A percentile compares a stretch with the other conserved stretches of the same genome.
phyloP scores from a whole-genome alignment of 2,888 invertebrate species.

The Hemaris fuciformis region DNA sequence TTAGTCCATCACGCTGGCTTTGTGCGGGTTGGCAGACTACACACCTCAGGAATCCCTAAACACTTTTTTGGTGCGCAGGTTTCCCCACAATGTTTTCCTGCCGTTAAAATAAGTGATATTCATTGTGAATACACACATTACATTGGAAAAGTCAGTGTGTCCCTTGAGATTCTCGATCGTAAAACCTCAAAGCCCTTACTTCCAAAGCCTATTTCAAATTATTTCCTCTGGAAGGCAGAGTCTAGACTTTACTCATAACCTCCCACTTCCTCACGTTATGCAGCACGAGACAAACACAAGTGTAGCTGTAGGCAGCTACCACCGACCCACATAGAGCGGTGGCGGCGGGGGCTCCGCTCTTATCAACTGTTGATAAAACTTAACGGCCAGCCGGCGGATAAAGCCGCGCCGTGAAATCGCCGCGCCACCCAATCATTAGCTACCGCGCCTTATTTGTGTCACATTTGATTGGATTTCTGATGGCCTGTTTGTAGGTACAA shows the following conservation, averaged over 20 bases:
- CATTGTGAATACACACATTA: too few species aligned
- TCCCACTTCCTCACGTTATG: slow-evolving; percentile 15
- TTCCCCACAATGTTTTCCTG: too few species aligned
- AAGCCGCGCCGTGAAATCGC: slow-evolving; percentile 59
- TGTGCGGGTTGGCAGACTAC: too few species aligned
- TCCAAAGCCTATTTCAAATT: too few species aligned
- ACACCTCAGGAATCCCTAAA: too few species aligned
- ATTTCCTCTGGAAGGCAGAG: too few species aligned
- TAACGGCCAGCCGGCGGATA: slow-evolving; percentile 37
- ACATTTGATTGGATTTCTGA: slow-evolving; percentile 12
- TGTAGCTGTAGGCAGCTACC: slow-evolving; percentile 36
- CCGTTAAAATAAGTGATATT: too few species aligned
- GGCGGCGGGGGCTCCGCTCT: slow-evolving; percentile 27
- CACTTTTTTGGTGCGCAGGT: too few species aligned
- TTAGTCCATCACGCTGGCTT: too few species aligned
- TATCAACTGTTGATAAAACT: slow-evolving; percentile 45
- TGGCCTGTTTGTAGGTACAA: background rate
- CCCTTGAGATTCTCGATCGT: too few species aligned
- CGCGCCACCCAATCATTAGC: slow-evolving; percentile 36
- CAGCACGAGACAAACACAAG: slow-evolving; percentile 29
- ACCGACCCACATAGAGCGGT: slow-evolving; percentile 46
- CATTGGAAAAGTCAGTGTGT: too few species aligned
- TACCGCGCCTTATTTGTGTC: slow-evolving; percentile 9
- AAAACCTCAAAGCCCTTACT: too few species aligned
- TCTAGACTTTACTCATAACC: slow-evolving; percentile 18